phyloP scores from a whole-genome alignment of 2,113 vertebrate genomes.

The Leptocoma aspasia region DNA sequence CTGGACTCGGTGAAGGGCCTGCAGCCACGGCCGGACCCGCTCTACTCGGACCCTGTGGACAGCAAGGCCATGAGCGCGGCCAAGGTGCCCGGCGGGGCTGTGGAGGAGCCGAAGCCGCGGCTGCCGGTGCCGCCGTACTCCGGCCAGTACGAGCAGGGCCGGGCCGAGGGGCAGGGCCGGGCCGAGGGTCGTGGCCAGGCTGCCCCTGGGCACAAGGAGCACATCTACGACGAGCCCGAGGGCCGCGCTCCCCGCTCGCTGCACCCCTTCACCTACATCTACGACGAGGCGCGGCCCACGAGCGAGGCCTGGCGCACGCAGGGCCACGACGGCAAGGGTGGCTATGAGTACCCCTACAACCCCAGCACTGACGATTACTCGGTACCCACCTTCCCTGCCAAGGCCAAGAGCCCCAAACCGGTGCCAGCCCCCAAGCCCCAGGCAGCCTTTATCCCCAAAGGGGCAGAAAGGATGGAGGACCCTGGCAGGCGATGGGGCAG shows the following conservation, averaged over 20 bases:
- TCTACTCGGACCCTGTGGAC: constrained; percentile 92
- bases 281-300: constrained; percentile 77
- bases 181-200: not conserved
- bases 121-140: constrained; percentile 39
- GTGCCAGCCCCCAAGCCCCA: constrained; percentile 83
- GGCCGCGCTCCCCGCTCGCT: constrained; percentile 62
- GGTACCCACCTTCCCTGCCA: constrained; percentile 51
- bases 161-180: constrained; percentile 19
- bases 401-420: constrained; percentile 75
- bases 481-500: not conserved
- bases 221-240: constrained; percentile 94
- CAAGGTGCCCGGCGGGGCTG: not conserved
- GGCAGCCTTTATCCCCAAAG: constrained; percentile 47
- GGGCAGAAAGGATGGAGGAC: constrained; percentile 52
- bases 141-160: constrained; percentile 75
- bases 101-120: constrained; percentile 29
- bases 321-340: constrained; percentile 40
- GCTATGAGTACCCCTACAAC: constrained; percentile 76
- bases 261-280: constrained; percentile 59
- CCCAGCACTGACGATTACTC: constrained; percentile 72
- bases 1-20: constrained; percentile 80
- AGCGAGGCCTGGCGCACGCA: constrained; percentile 76
- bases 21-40: constrained; percentile 62
- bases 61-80: not conserved
- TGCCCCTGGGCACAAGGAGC: constrained; percentile 60